Conservation (phyloP, 2,797 vertebrate genomes). For the Gymnothorax reevesii region DNA sequence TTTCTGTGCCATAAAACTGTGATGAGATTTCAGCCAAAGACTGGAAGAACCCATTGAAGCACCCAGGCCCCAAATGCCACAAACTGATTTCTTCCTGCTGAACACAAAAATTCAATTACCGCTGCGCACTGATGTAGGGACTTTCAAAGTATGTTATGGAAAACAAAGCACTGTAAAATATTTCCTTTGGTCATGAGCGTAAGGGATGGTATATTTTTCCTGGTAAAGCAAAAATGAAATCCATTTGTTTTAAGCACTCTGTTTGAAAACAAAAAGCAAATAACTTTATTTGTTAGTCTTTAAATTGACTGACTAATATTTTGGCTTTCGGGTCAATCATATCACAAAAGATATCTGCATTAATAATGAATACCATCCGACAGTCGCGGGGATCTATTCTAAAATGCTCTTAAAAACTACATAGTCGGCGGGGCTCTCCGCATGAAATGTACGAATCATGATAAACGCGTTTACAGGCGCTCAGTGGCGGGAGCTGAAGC, state of each 20-base stretch:
- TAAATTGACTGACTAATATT: background rate
- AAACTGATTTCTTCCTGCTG: background rate
- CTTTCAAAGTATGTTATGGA: background rate
- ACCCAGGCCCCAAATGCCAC: background rate
- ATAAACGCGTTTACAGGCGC: background rate
- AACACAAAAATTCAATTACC: background rate
- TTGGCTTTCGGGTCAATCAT: background rate
- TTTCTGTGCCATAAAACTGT: background rate
- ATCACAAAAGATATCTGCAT: background rate
- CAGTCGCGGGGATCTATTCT: no score
- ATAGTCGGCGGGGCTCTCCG: background rate
- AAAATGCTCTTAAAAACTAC: no score
- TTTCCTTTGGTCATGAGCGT: background rate
- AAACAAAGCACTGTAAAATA: background rate
- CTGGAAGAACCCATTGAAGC: background rate
- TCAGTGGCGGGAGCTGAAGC: background rate
- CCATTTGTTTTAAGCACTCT: background rate
- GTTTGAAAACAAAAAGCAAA: background rate
- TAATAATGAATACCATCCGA: background rate
- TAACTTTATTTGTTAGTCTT: background rate
- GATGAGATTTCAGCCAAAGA: background rate
- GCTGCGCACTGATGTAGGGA: background rate
- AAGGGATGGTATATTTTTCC: background rate
- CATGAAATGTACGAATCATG: background rate
- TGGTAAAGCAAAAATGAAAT: background rate